Base-by-base conservation (phyloP, 1,140 invertebrate species). In the Globodera ellingtonae region DNA sequence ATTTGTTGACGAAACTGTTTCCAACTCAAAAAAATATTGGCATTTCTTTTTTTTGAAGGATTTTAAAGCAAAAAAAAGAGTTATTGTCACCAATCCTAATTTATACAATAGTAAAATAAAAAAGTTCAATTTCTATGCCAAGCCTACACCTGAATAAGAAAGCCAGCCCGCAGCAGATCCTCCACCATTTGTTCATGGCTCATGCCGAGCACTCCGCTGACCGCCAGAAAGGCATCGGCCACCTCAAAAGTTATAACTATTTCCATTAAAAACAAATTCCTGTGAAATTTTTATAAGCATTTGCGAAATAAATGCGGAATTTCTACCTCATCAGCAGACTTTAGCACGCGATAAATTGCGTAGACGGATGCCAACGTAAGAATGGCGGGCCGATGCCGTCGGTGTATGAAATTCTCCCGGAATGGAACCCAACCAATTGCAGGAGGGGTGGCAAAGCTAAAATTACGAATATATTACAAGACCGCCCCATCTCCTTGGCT, bases 261-360 rank as follows among this genome's bases (percentile, higher is more conserved):
- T 35, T 35, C 35, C 0, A 35, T 2, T n/a, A n/a, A n/a, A 35
- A 35, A 35, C 0, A 35, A 35, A 2, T 35, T 35, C 35, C 35
- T 35, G 35, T 35, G 35, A 35, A 35, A 35, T n/a, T n/a, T n/a
- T n/a, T n/a, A 35, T 35, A 1, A 35, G 35, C 35, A 35, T 35
- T 0, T 35, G 35, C 35, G 35, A 35, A 35, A 2, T 35, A 35
- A 76, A 46, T 10, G 62, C 21, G 18, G 7, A 6, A 13, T 52
- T 74, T 74, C 13, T 52, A 67, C 80, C 81, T 83, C 83, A 56
- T 83, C 82, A 24, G 81, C 74, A n/a, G 83, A 73, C 50, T 75
- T 82, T 6, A 84, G 47, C 24, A 83, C 83, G 35, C 82, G 85
- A 81, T 84, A 83, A n/a, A 65, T 71, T 4, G 82, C 84, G 52